A percentile compares a stretch with the other conserved stretches of the same genome.
Conservation (phyloP, 2,888 invertebrate genomes). For the Meandrusa payeni region DNA sequence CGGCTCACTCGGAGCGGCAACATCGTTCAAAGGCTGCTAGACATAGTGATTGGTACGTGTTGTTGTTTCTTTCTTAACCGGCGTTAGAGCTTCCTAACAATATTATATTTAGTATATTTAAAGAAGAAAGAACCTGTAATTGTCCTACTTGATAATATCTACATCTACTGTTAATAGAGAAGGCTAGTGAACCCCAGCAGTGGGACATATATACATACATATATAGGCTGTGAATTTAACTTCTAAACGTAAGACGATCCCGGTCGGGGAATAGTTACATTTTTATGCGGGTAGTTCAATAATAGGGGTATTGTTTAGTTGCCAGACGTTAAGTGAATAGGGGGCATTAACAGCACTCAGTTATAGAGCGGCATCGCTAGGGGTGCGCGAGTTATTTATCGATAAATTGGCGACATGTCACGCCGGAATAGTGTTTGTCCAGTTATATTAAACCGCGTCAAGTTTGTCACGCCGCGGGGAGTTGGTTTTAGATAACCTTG, state of each 20-base stretch:
- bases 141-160: too few relatives aligned
- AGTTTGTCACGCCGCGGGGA: conserved; percentile 15
- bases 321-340: conserved; percentile 37
- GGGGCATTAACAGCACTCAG: conserved; percentile 42
- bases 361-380: conserved; percentile 35
- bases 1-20: too few relatives aligned
- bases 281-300: conserved; percentile 51
- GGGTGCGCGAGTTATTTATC: conserved; percentile 34
- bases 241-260: conserved; percentile 12
- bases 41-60: too few relatives aligned
- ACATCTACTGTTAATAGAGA: too few relatives aligned
- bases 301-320: conserved; percentile 44
- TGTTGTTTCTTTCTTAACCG: too few relatives aligned
- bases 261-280: conserved; percentile 41
- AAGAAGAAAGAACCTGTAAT: too few relatives aligned
- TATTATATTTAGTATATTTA: too few relatives aligned
- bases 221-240: too few relatives aligned
- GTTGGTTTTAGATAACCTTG: conserved; percentile 3
- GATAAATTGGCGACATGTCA: conserved; percentile 37
- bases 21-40: too few relatives aligned
- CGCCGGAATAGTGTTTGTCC: conserved; percentile 20
- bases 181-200: too few relatives aligned
- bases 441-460: conserved; percentile 17
- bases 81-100: too few relatives aligned
- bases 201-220: too few relatives aligned